Evolutionary conservation across 2,888 invertebrate genomes (phyloP), one percentile per base, ranked within the genome.

Genomic region (Selenia dentaria): DNA sequence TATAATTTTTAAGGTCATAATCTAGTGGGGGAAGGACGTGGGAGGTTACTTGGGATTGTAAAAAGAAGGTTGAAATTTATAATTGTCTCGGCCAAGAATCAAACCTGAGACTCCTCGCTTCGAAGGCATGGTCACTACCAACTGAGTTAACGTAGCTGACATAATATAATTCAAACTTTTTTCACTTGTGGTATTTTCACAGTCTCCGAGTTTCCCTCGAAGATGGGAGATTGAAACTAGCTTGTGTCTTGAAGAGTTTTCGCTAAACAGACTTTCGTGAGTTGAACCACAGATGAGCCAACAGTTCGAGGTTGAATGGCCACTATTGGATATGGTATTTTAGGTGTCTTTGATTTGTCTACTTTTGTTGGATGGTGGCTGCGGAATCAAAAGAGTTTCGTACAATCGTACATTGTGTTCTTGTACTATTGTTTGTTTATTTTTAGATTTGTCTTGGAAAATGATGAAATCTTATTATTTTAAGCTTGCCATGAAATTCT

Each of bases 301-400:
- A 2, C n/a, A 28, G 22, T 29, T 11, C 16, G 25, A 25, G 25
- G 35, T 28, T 29, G 41, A 42, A 35, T 12, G 42, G 28, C 24
- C 42, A 29, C 33, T 14, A 31, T 31, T 29, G 42, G 29, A 16
- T 20, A 9, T 16, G 31, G 13, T 13, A 36, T 36, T 43, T 26
- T 14, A 10, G 14, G 14, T 24, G 35, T 36, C 41, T 40, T 41
- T 22, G 40, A 34, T 32, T 32, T 26, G 39, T 40, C 39, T 14
- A 22, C 27, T 14, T 13, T 40, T 40, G 40, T 40, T 33, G n/a
- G 10, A 18, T 33, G 26, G 27, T 40, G 29, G 20, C 38, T 38
- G 38, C 38, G 31, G 26, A 32, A 40, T 40, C 26, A 32, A 32
- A 40, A 20, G 20, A n/a, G n/a, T n/a, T n/a, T n/a, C n/a, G n/a